Base-by-base conservation (phyloP, 2,797 vertebrate species). In the Anguilla megastoma region DNA sequence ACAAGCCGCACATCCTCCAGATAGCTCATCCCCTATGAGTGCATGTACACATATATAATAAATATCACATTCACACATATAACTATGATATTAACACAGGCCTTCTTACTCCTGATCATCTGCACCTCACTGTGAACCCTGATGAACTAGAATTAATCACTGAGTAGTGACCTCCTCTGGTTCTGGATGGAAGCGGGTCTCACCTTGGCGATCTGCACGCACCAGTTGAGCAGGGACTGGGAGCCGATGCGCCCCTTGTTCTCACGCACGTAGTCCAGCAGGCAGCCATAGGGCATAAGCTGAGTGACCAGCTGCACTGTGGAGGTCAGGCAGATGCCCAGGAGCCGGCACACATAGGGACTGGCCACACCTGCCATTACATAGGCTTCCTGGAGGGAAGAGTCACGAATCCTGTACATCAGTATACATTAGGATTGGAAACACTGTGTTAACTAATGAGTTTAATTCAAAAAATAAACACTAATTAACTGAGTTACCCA, bases 121-220 rank as follows among this genome's bases (percentile, higher is more conserved):
- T 18, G 14, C 30, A 36, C 30, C 74, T 2, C 52, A 1, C 41
- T 30, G 76, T 9, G 14, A 30, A 85, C 50, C 50, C 9, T 71
- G 69, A 45, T 6, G 14, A 80, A 71, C 16, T 36, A 33, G 7
- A 56, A 1, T 9, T 48, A n/a, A 69, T 66, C 52, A 36, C 56
- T 82, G 30, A 36, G 6, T 24, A 84, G 45, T n/a, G 9, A 9
- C 9, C 54, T 36, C n/a, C 21, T 12, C 45, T 52, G 27, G 41
- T 6, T 9, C 58, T 63, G 41, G n/a, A 50, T 45, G 56, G 71
- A 45, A 10, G 36, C n/a, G 45, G 14, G 79, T 36, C 95, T 74
- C 94, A 99, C 98, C 97, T 99, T 99, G 83, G 98, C 98, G 0
- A 99, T 99, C 96, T 99, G 98, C 94, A 99, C 97, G 95, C 98